Conservation (phyloP, 2,797 vertebrate species). For the Rhinatrema bivittatum region DNA sequence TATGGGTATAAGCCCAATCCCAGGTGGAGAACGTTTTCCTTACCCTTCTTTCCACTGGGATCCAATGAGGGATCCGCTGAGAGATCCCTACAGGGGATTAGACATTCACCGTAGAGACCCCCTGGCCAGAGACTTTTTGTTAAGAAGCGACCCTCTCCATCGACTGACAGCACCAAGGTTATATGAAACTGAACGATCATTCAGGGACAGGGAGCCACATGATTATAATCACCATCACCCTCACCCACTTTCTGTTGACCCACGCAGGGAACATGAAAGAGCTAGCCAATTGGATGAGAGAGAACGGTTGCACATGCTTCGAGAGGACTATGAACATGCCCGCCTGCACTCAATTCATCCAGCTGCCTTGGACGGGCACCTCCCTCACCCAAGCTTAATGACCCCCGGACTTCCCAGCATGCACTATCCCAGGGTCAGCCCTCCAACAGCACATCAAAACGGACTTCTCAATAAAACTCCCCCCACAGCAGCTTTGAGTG, state of each 20-base stretch:
- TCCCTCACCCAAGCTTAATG: conserved; percentile 79
- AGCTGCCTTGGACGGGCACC: conserved; percentile 76
- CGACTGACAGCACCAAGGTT: conserved; percentile 74
- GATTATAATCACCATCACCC: conserved; percentile 78
- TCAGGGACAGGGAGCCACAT: conserved; percentile 88
- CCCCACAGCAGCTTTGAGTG: conserved; percentile 86
- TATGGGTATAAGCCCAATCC: conserved; percentile 93
- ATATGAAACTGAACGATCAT: conserved; percentile 85
- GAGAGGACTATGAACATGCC: conserved; percentile 87
- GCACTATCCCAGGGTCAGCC: conserved; percentile 91
- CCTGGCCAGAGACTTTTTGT: conserved; percentile 80
- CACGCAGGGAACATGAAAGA: conserved; percentile 82
- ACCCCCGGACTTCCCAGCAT: conserved; percentile 86
- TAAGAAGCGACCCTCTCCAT: conserved; percentile 85
- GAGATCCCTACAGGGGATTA: conserved; percentile 86
- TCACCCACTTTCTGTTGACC: conserved; percentile 70
- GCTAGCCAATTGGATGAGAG: conserved; percentile 77
- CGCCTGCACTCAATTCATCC: conserved; percentile 65
- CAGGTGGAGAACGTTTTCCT: conserved; percentile 85
- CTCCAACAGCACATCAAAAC: conserved; percentile 80
- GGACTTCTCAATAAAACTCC: conserved; percentile 88
- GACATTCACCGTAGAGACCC: conserved; percentile 91
- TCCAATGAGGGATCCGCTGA: conserved; percentile 77
- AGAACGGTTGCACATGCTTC: conserved; percentile 82
- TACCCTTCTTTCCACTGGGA: conserved; percentile 96